phyloP scores from a whole-genome alignment of 2,888 invertebrate genomes.

The Calameuta filiformis region DNA sequence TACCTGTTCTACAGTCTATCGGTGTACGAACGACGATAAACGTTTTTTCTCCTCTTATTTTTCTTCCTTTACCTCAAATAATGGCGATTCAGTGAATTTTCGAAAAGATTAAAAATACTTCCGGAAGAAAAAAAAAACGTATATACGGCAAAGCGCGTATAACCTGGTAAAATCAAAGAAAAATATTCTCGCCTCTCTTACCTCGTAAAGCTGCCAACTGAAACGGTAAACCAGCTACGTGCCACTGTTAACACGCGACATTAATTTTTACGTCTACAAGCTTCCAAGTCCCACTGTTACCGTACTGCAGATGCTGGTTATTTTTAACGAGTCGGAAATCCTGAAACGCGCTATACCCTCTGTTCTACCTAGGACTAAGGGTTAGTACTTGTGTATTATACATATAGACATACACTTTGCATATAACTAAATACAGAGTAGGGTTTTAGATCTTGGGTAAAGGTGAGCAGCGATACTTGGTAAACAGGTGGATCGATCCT shows the following conservation, averaged over 20 bases:
- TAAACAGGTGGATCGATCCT: not conserved
- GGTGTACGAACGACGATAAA: not conserved
- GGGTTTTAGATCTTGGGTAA: not conserved
- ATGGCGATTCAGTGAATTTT: not conserved
- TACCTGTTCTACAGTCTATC: not conserved
- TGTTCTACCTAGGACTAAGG: not conserved
- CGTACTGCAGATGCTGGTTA: not conserved
- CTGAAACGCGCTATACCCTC: not conserved
- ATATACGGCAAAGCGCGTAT: not conserved
- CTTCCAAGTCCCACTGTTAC: not conserved
- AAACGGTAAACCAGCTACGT: not conserved
- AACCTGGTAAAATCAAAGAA: not conserved
- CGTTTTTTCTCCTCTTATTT: not conserved
- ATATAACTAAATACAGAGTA: not conserved
- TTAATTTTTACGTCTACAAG: not conserved
- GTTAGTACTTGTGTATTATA: not conserved
- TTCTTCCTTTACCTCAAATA: not conserved
- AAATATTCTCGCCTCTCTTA: not conserved
- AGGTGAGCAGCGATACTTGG: not conserved
- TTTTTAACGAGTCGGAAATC: not conserved
- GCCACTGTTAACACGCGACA: not conserved
- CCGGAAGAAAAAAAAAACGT: not conserved
- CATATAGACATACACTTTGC: not conserved
- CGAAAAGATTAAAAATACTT: not conserved
- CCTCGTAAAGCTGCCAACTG: not conserved